Percentiles rank a stretch among this genome's conserved stretches.
Conservation (phyloP, 2,888 invertebrate species). For the Phyllotreta striolata region DNA sequence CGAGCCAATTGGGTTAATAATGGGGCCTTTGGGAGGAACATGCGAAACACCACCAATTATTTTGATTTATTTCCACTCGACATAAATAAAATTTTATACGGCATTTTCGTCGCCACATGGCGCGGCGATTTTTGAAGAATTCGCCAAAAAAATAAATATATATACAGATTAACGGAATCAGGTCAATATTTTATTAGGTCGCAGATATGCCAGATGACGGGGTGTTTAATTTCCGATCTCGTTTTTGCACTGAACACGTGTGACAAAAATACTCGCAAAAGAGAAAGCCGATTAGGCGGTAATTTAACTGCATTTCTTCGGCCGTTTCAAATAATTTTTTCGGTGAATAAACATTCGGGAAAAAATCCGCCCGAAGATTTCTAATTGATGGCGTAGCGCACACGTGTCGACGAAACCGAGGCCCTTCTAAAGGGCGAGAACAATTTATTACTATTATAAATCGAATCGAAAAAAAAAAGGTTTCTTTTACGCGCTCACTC, state of each 20-base stretch:
- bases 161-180: slow-evolving; percentile 2
- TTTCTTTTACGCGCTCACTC: slow-evolving; percentile 35
- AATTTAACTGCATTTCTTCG: too few species aligned
- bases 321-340: too few species aligned
- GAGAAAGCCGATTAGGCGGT: too few species aligned
- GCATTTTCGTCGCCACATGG: too few species aligned
- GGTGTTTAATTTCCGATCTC: slow-evolving; percentile 17
- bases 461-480: slow-evolving; percentile 44
- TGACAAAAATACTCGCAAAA: neutral
- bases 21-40: too few species aligned
- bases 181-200: slow-evolving; percentile 25
- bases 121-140: too few species aligned
- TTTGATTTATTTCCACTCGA: too few species aligned
- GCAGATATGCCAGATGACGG: slow-evolving; percentile 26
- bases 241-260: too few species aligned
- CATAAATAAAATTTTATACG: too few species aligned
- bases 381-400: slow-evolving; percentile 38
- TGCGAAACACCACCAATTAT: too few species aligned
- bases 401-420: slow-evolving; percentile 59
- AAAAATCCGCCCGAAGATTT: neutral
- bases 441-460: slow-evolving; percentile 57
- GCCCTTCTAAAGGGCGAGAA: slow-evolving; percentile 50
- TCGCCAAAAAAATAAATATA: too few species aligned
- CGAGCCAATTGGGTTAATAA: too few species aligned
- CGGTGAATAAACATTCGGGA: neutral